Base-by-base conservation (phyloP, 2,113 vertebrate species). In the Potamarius usumacintae region DNA sequence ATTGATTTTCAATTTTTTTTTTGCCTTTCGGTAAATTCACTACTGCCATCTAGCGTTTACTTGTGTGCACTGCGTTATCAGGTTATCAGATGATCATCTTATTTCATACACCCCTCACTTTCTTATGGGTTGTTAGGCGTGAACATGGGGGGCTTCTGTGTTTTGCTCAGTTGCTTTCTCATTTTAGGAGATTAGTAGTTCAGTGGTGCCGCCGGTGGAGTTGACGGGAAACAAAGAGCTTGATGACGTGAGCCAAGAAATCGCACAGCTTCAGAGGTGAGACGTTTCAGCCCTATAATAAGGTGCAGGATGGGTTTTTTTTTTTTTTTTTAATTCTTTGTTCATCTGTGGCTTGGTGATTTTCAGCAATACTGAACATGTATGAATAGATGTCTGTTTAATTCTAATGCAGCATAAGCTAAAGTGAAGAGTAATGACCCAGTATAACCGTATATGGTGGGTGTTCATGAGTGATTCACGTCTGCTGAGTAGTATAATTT, bases 191-290 rank as follows among this genome's bases (percentile, higher is more conserved):
- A 95, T 95, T 87, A 92, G 91, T 34, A 94, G 95, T 90, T 94
- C 96, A 17, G 92, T 96, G 9, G 96, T 95, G 27, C 95, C 97
- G 27, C 95, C 97, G 0, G 96, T 94, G 22, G 98, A 99, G 89
- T 95, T 97, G 86, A 97, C 95, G 1, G 98, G 98, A 1, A 95
- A 96, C 93, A 99, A 99, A 93, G 98, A 99, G 85, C 96, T 99
- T 14, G 97, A 98, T 89, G 97, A 98, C 85, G 96, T 99, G 52
- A 97, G 96, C 88, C 96, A 98, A 90, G 98, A 99, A 95, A 97
- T 99, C n/a, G 95, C 96, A 67, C 97, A 98, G 92, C 93, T 99
- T 88, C 97, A 99, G 93, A 97, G 97, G 98, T 99, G 92, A 95
- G 93, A 42, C 22, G 79, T 71, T 69, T 52, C 7, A 52, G 20